These are phyloP conservation scores for Tenualosa ilisha DNA, from an alignment of 2,797 vertebrate genomes.

Conservation along the genomic window DNA sequence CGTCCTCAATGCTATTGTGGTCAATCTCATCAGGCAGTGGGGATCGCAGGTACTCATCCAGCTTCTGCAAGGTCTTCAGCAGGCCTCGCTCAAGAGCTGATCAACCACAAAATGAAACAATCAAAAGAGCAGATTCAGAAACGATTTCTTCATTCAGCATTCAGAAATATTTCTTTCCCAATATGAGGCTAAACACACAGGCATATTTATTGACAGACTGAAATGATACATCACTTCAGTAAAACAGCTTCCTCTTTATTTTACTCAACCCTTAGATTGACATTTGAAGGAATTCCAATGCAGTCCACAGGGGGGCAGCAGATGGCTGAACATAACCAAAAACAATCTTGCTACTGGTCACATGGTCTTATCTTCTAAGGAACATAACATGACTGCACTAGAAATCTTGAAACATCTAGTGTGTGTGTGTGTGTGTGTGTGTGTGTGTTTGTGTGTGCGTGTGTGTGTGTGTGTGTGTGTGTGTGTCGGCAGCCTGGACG, in stretches of 20 bases:
- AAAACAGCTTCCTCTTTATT: neutral
- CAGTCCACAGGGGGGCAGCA: slow-evolving; percentile 20
- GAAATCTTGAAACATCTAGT: neutral
- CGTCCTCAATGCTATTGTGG: slow-evolving; percentile 93
- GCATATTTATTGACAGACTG: neutral
- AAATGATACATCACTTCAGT: neutral
- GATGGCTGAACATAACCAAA: slow-evolving; percentile 37
- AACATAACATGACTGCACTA: neutral
- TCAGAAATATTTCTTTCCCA: neutral
- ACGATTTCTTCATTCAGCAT: no score
- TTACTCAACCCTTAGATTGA: neutral
- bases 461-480: neutral
- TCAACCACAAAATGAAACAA: neutral
- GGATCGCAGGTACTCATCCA: slow-evolving; percentile 91
- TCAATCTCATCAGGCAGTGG: slow-evolving; percentile 96
- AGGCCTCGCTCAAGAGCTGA: slow-evolving; percentile 88
- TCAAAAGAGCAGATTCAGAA: neutral
- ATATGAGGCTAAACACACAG: neutral
- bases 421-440: no score
- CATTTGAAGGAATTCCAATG: neutral
- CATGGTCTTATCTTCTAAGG: neutral
- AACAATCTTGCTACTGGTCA: neutral
- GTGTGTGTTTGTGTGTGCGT: no score
- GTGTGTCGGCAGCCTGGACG: no score
- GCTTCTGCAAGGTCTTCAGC: slow-evolving; percentile 94